Evolutionary conservation across 2,888 invertebrate species (phyloP).

Genomic region (Torymus auratus): DNA sequence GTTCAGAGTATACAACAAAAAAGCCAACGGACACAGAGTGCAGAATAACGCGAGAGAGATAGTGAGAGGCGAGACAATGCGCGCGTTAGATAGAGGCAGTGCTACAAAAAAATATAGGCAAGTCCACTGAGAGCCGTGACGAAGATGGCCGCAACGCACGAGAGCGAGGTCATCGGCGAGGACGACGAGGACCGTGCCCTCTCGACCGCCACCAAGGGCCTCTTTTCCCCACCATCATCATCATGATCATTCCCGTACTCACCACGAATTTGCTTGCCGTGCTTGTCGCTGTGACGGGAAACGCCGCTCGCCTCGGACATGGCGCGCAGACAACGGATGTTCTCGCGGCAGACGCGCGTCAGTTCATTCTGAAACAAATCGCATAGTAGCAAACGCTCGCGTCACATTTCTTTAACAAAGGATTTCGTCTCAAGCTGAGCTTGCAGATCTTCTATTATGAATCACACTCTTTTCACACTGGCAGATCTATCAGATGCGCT

Average conservation of each 20-base stretch:
- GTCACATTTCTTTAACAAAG: not conserved
- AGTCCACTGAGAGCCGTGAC: slow-evolving; percentile 67
- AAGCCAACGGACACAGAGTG: not conserved
- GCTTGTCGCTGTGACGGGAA: slow-evolving; percentile 71
- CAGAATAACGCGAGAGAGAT: not conserved
- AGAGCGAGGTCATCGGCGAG: slow-evolving; percentile 61
- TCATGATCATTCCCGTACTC: slow-evolving; percentile 65
- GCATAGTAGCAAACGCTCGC: not conserved
- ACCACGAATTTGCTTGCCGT: slow-evolving; percentile 74
- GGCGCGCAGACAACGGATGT: slow-evolving; percentile 87
- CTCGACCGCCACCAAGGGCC: too few relatives aligned
- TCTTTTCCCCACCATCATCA: not conserved
- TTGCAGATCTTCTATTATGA: slow-evolving; percentile 20
- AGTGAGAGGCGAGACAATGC: not conserved
- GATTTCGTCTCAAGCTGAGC: not conserved
- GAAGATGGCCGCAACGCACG: slow-evolving; percentile 64
- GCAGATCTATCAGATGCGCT: slow-evolving; percentile 2
- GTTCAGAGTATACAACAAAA: too few relatives aligned
- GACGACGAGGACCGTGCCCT: slow-evolving; percentile 44
- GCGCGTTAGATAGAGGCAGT: slow-evolving; percentile 6
- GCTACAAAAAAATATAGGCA: slow-evolving; percentile 58
- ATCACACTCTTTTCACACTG: slow-evolving; percentile 8
- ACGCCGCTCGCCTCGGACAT: slow-evolving; percentile 79
- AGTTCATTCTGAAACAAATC: slow-evolving; percentile 85
- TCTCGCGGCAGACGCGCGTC: slow-evolving; percentile 90